phyloP scores from a whole-genome alignment of 2,888 invertebrate species.

The Xestia sexstrigata region DNA sequence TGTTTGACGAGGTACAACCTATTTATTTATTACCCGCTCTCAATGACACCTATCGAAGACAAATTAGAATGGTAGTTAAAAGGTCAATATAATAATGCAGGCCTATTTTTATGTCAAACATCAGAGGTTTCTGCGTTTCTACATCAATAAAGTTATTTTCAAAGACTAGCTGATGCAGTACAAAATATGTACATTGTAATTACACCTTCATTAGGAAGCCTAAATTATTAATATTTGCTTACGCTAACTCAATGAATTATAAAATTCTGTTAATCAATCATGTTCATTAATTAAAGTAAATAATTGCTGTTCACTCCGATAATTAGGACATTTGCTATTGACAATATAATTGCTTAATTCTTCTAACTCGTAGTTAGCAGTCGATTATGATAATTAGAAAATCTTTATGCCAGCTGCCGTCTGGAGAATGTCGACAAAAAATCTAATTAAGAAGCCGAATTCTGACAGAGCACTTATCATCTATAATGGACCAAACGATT shows the following conservation, averaged over 20 bases:
- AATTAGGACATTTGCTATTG: conserved; percentile 53
- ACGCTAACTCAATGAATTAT: conserved; percentile 27
- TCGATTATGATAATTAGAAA: conserved; percentile 58
- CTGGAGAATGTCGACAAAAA: conserved; percentile 61
- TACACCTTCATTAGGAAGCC: conserved; percentile 4
- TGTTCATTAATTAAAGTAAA: conserved; percentile 23
- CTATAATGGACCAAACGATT: conserved; percentile 43
- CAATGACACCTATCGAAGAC: conserved; percentile 26
- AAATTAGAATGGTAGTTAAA: conserved; percentile 56
- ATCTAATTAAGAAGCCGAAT: conserved; percentile 57
- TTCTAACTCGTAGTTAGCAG: conserved; percentile 34
- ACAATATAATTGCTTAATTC: conserved; percentile 45
- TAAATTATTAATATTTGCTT: conserved; percentile 16
- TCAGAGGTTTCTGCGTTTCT: conserved; percentile 23
- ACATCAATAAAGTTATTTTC: conserved; percentile 23
- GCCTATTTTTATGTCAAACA: conserved; percentile 40
- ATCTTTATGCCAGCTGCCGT: conserved; percentile 50
- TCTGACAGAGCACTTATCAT: conserved; percentile 50
- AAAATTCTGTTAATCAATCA: conserved; percentile 29
- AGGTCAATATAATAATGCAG: conserved; percentile 57
- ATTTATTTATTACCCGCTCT: conserved; percentile 39
- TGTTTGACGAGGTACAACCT: background rate
- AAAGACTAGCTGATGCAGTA: background rate
- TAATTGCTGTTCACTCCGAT: conserved; percentile 13
- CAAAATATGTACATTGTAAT: conserved; percentile 4